A percentile compares a stretch with the other conserved stretches of the same genome.
These are phyloP conservation scores for Morone saxatilis DNA, from an alignment of 2,113 vertebrate genomes.

Conservation along the genomic window DNA sequence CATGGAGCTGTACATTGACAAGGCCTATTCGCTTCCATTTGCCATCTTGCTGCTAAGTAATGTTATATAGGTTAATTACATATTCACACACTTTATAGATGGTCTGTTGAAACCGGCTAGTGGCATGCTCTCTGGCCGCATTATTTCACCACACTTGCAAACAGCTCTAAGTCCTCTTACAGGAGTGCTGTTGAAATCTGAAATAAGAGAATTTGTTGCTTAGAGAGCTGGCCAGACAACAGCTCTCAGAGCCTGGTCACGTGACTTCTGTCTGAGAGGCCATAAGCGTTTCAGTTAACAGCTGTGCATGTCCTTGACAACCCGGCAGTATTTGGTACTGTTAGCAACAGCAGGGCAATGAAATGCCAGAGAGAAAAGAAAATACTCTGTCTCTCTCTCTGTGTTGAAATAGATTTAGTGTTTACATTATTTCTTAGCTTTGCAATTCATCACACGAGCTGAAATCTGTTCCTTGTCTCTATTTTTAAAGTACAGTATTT, in stretches of 20 bases:
- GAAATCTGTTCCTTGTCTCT: not conserved
- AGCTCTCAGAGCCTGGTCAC: slow-evolving; percentile 65
- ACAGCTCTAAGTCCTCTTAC: slow-evolving; percentile 20
- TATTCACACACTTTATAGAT: not conserved
- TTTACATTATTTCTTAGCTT: slow-evolving; percentile 21
- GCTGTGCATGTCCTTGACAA: slow-evolving; percentile 81
- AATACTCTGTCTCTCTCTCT: slow-evolving; percentile 4
- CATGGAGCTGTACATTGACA: not conserved
- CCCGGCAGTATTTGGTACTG: slow-evolving; percentile 67
- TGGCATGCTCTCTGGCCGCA: not conserved
- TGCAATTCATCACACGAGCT: slow-evolving; percentile 1
- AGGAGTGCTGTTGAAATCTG: slow-evolving; percentile 73
- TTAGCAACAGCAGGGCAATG: slow-evolving; percentile 63
- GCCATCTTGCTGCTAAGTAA: not conserved
- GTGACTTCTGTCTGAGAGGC: slow-evolving; percentile 74
- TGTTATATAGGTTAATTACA: not conserved
- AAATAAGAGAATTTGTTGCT: slow-evolving; percentile 74
- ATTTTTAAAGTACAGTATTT: slow-evolving; percentile 10
- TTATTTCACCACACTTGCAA: slow-evolving; percentile 41
- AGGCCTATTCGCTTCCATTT: not conserved
- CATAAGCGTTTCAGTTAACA: slow-evolving; percentile 73
- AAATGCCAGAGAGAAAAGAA: slow-evolving; percentile 22
- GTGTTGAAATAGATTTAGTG: not conserved
- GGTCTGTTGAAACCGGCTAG: slow-evolving; percentile 15
- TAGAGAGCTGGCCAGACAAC: slow-evolving; percentile 64